Base-by-base conservation (phyloP, 2,888 invertebrate genomes). In the Mythimna pallens region DNA sequence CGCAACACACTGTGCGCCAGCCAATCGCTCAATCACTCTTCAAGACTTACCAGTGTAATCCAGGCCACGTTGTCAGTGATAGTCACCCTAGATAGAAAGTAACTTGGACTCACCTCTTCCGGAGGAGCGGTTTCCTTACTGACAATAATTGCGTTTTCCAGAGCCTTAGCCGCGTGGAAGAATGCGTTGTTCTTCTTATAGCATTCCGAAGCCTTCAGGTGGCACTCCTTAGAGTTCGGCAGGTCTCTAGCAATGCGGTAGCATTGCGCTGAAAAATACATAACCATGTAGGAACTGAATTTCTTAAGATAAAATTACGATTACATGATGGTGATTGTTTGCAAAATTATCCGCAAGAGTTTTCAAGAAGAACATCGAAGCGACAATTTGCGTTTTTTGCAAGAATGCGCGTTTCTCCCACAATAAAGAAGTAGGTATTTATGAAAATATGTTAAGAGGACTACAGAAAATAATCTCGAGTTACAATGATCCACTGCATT, bases 101-200 rank as follows among this genome's bases (percentile, higher is more conserved):
- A 40, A 0, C 3, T 22, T n/a, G 9, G 1, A 70, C 84, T 78
- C 82, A 96, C 96, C 90, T 95, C 94, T 14, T 94, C 92, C 6
- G 93, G 86, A 0, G 87, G 67, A 0, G 92, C 79, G 0, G 78
- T 87, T 65, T 95, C 97, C 88, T 98, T 98, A 91, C 97, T 97
- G 58, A 98, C 97, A 64, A 98, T 93, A 30, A 98, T 96, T 34
- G 98, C 98, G 92, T 99, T 98, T 91, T 99, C 99, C 86, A 98
- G 94, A 63, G 98, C 98, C 97, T 99, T 99, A 17, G 98, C 99
- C 12, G 99, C 99, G 94, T 99, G 98, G 94, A 99, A 99, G 94
- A 98, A 97, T 82, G 98, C 97, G 92, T 98, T 97, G 92, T 98
- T 98, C 92, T 98, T 98, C 91, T 98, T 98, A 92, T 98, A 98